phyloP scores from a whole-genome alignment of 30 jellyfish, hydroid and myxozoan species.

The Nemopilema nomurai region DNA sequence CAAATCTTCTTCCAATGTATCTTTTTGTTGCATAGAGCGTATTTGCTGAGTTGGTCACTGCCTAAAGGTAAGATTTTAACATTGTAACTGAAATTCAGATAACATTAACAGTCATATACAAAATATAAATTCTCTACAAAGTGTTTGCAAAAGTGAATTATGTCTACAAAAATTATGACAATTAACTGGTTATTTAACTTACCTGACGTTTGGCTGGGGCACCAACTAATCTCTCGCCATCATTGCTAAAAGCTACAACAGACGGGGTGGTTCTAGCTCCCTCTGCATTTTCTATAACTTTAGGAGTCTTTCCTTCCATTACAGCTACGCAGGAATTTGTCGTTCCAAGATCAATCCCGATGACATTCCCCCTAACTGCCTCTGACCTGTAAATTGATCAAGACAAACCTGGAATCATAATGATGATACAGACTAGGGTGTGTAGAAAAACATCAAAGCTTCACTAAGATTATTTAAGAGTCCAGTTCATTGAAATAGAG shows the following conservation, averaged over 20 bases:
- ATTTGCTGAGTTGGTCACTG: conserved; percentile 91
- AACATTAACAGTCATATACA: background rate
- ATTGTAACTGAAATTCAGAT: background rate
- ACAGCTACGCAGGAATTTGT: conserved; percentile 98
- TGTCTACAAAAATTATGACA: background rate
- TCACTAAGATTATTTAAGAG: too few relatives aligned
- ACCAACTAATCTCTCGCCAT: conserved; percentile 96
- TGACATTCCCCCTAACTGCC: conserved; percentile 86
- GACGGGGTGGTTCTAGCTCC: conserved; percentile 99
- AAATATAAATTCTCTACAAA: background rate
- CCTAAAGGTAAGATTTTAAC: conserved; percentile 34
- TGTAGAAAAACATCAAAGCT: too few relatives aligned
- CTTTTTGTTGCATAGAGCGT: conserved; percentile 93
- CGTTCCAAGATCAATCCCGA: conserved; percentile 98
- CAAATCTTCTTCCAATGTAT: conserved; percentile 91
- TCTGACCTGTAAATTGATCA: conserved; percentile 51
- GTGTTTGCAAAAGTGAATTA: background rate
- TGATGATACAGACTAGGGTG: too few relatives aligned
- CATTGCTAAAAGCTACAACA: conserved; percentile 89
- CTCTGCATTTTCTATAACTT: conserved; percentile 94
- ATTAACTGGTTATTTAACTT: background rate
- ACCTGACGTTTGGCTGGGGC: conserved; percentile 99
- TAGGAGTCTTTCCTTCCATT: conserved; percentile 96
- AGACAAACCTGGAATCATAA: too few relatives aligned
- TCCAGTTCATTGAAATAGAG: too few relatives aligned